Conservation (phyloP, 2,888 invertebrate species). For the Brassicogethes aeneus region DNA sequence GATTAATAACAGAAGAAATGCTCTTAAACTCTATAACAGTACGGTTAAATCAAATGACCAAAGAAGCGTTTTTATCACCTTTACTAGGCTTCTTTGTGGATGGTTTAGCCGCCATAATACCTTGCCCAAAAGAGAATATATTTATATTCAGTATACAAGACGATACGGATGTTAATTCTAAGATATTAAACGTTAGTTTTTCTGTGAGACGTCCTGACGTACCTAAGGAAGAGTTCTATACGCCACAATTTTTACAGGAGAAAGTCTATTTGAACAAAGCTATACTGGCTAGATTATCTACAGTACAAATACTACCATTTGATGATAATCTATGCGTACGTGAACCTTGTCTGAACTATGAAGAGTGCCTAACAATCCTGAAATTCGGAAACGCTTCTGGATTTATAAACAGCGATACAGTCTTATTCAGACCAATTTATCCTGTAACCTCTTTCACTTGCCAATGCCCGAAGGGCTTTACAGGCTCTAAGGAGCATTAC, state of each 20-base stretch:
- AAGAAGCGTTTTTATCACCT: slow-evolving; percentile 84
- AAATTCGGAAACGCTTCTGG: slow-evolving; percentile 90
- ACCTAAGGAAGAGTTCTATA: slow-evolving; percentile 69
- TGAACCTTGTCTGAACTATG: slow-evolving; percentile 91
- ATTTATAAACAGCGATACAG: slow-evolving; percentile 80
- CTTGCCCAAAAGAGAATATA: slow-evolving; percentile 86
- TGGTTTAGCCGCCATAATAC: slow-evolving; percentile 84
- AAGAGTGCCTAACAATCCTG: slow-evolving; percentile 83
- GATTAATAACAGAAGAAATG: slow-evolving; percentile 91
- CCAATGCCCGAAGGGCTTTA: slow-evolving; percentile 84
- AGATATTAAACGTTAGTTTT: slow-evolving; percentile 89
- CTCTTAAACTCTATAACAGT: slow-evolving; percentile 90
- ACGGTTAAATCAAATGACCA: slow-evolving; percentile 85
- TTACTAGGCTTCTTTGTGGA: slow-evolving; percentile 80
- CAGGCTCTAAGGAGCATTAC: slow-evolving; percentile 79
- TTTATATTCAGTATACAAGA: slow-evolving; percentile 89
- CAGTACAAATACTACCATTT: slow-evolving; percentile 87
- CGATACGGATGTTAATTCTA: slow-evolving; percentile 79
- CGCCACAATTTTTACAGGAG: slow-evolving; percentile 84
- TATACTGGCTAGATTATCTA: slow-evolving; percentile 77
- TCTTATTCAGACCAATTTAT: slow-evolving; percentile 89
- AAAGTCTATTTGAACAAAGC: slow-evolving; percentile 88
- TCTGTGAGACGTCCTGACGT: slow-evolving; percentile 78
- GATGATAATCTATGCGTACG: slow-evolving; percentile 93
- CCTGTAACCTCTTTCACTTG: slow-evolving; percentile 92